Evolutionary conservation across 2,113 vertebrate genomes (phyloP).

Genomic region (Chaetodon trifascialis): DNA sequence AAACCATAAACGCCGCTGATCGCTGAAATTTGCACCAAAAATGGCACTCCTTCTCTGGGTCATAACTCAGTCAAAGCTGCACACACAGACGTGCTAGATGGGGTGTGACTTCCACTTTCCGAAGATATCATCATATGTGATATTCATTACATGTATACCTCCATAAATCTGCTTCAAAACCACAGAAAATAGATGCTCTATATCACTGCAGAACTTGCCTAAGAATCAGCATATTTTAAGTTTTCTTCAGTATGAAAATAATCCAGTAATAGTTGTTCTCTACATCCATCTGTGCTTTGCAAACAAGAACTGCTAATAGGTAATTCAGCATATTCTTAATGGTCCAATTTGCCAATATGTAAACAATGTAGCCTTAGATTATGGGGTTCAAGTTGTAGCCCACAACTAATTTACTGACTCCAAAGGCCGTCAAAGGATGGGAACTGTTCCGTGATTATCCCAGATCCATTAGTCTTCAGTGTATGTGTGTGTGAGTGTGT

Average conservation of each 20-base stretch:
- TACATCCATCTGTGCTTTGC: no score
- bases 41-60: neutral
- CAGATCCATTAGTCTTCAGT: no score
- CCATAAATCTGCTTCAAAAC: neutral
- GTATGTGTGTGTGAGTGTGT: no score
- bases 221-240: neutral
- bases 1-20: neutral
- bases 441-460: neutral
- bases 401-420: neutral
- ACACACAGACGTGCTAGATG: neutral
- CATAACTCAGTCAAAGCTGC: neutral
- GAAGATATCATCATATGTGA: neutral
- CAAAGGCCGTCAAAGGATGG: neutral
- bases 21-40: neutral
- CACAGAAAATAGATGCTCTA: neutral
- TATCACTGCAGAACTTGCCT: neutral
- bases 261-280: neutral
- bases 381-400: neutral
- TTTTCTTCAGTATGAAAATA: neutral
- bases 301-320: neutral
- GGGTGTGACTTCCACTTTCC: neutral
- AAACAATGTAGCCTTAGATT: neutral
- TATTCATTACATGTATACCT: neutral
- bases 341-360: slow-evolving; percentile 1
- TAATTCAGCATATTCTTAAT: neutral